These are phyloP conservation scores for Nesoenas mayeri DNA, from an alignment of 2,113 vertebrate genomes.

Conservation along the genomic window DNA sequence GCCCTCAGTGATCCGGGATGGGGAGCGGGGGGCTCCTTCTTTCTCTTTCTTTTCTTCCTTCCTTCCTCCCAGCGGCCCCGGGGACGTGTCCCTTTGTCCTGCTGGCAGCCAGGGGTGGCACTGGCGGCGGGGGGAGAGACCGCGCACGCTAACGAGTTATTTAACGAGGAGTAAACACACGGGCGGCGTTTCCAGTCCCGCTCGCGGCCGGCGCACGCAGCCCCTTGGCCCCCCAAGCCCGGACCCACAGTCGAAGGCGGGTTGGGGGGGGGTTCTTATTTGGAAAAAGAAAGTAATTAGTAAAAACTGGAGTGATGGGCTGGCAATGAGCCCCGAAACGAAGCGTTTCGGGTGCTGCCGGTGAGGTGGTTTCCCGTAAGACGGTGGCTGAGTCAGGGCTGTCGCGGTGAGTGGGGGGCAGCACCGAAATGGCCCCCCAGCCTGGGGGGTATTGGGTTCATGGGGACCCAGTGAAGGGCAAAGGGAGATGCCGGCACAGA, in stretches of 20 bases:
- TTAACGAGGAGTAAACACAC: not conserved
- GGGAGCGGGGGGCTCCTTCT: not conserved
- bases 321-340: not conserved
- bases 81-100: slow-evolving; percentile 30
- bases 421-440: not conserved
- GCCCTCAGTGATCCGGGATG: too few species aligned
- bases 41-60: not conserved
- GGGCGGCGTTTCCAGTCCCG: not conserved
- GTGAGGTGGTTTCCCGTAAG: not conserved
- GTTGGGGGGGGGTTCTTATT: not conserved
- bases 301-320: not conserved
- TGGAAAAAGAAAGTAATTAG: slow-evolving; percentile 5
- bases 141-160: not conserved
- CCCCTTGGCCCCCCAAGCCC: not conserved
- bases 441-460: too few species aligned
- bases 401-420: not conserved
- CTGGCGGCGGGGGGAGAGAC: not conserved
- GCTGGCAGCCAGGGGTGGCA: not conserved
- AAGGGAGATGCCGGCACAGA: not conserved
- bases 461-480: not conserved
- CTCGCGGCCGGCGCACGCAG: not conserved
- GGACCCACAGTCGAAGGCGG: not conserved
- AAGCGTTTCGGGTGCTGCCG: not conserved
- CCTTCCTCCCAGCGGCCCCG: not conserved
- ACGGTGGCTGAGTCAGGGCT: not conserved